phyloP scores from a whole-genome alignment of 2,888 invertebrate genomes.

The Baronia brevicornis region DNA sequence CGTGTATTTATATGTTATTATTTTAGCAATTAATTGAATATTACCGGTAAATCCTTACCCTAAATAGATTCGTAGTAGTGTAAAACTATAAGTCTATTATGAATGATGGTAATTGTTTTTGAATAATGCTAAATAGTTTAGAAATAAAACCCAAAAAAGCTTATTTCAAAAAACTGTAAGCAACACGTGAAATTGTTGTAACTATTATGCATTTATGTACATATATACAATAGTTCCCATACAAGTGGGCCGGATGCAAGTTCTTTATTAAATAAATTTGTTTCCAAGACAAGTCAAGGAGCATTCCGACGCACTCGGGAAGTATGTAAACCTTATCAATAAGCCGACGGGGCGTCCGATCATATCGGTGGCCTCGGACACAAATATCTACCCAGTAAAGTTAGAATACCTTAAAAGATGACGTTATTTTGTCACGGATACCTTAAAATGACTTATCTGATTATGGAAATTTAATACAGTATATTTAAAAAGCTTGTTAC shows the following conservation, averaged over 20 bases:
- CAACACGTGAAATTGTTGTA: too few species aligned
- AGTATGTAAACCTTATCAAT: conserved; percentile 72
- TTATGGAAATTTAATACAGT: conserved; percentile 20
- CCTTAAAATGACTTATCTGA: conserved; percentile 32
- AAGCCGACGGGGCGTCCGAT: conserved; percentile 70
- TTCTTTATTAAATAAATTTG: conserved; percentile 26
- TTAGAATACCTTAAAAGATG: conserved; percentile 48
- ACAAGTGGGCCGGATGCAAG: conserved; percentile 3
- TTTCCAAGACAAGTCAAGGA: conserved; percentile 66
- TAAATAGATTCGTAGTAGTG: too few species aligned
- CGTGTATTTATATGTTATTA: too few species aligned
- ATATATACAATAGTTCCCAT: background rate
- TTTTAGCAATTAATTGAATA: too few species aligned
- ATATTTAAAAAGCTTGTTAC: conserved; percentile 13
- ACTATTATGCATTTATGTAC: too few species aligned
- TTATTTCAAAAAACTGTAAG: too few species aligned
- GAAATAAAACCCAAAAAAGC: too few species aligned
- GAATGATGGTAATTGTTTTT: too few species aligned
- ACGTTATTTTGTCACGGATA: conserved; percentile 51
- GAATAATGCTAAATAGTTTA: too few species aligned
- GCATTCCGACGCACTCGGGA: conserved; percentile 66
- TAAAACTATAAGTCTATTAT: too few species aligned
- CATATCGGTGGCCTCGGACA: conserved; percentile 52
- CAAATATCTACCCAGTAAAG: conserved; percentile 49
- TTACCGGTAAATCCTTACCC: too few species aligned